A percentile compares a stretch with the other conserved stretches of the same genome.
Conservation (phyloP, 2,888 invertebrate species). For the Nudaria mundana region DNA sequence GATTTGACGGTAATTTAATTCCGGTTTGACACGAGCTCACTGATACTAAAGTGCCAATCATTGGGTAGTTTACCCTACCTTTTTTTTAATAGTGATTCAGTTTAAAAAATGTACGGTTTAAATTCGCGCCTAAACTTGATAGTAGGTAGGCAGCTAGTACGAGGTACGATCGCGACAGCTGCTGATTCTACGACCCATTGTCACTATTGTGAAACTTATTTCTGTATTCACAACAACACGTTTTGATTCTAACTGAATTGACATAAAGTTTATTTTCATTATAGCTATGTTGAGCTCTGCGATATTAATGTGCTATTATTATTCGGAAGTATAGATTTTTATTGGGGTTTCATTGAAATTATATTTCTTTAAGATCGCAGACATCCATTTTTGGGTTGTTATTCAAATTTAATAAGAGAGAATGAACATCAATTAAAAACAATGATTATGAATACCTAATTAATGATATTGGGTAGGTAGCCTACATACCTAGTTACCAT, state of each 20-base stretch:
- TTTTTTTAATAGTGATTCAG: not conserved
- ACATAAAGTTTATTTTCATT: constrained; percentile 21
- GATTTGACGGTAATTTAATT: too few relatives aligned
- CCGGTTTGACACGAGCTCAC: too few relatives aligned
- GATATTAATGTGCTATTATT: constrained; percentile 42
- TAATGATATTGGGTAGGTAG: too few relatives aligned
- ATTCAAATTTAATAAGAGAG: constrained; percentile 29
- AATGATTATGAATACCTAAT: constrained; percentile 23
- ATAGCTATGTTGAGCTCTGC: constrained; percentile 28
- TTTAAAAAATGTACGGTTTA: constrained; percentile 1
- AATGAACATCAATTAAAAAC: constrained; percentile 18
- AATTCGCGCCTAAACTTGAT: constrained; percentile 33
- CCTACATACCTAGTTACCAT: too few relatives aligned
- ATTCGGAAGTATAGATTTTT: constrained; percentile 50
- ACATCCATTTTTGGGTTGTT: constrained; percentile 29
- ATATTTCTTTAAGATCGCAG: constrained; percentile 26
- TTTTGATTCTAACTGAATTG: constrained; percentile 24
- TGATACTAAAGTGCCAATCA: too few relatives aligned
- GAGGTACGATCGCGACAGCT: constrained; percentile 49
- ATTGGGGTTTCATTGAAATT: constrained; percentile 45
- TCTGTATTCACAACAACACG: constrained; percentile 27
- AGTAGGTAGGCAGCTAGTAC: constrained; percentile 18
- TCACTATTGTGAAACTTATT: constrained; percentile 35
- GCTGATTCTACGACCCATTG: constrained; percentile 50
- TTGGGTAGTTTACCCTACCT: too few relatives aligned